These are phyloP conservation scores for Hermetia illucens DNA, from an alignment of 1,140 invertebrate genomes.

Conservation along the genomic window DNA sequence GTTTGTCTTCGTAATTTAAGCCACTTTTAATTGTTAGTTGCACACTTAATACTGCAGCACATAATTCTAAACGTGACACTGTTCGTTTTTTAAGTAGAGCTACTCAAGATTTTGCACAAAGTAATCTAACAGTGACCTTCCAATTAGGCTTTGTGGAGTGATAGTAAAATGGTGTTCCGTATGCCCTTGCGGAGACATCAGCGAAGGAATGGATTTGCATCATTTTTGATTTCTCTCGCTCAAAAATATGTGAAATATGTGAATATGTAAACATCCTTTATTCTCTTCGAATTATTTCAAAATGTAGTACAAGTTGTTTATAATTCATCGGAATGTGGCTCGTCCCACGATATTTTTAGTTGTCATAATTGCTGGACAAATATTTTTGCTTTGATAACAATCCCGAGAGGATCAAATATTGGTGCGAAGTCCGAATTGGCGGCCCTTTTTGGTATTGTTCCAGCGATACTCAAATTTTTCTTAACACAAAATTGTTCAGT, in stretches of 20 bases:
- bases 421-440: constrained; percentile 18
- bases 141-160: constrained; percentile 5
- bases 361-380: constrained; percentile 28
- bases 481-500: constrained; percentile 1
- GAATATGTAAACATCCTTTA: constrained; percentile 9
- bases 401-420: constrained; percentile 28
- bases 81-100: constrained; percentile 6
- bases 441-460: constrained; percentile 14
- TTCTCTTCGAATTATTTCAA: constrained; percentile 8
- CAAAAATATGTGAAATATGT: background rate
- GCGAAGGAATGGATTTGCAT: constrained; percentile 18
- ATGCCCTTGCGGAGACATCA: constrained; percentile 22
- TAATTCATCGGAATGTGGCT: constrained; percentile 8
- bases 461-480: background rate
- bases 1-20: background rate
- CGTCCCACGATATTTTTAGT: constrained; percentile 21
- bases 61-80: constrained; percentile 10
- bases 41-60: constrained; percentile 7
- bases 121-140: constrained; percentile 3
- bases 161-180: constrained; percentile 23
- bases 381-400: constrained; percentile 24
- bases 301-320: constrained; percentile 10
- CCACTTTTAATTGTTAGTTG: constrained; percentile 4
- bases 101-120: constrained; percentile 8
- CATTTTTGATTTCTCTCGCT: background rate